Conservation (phyloP, 2,888 invertebrate species). For the Cryptops parisi region DNA sequence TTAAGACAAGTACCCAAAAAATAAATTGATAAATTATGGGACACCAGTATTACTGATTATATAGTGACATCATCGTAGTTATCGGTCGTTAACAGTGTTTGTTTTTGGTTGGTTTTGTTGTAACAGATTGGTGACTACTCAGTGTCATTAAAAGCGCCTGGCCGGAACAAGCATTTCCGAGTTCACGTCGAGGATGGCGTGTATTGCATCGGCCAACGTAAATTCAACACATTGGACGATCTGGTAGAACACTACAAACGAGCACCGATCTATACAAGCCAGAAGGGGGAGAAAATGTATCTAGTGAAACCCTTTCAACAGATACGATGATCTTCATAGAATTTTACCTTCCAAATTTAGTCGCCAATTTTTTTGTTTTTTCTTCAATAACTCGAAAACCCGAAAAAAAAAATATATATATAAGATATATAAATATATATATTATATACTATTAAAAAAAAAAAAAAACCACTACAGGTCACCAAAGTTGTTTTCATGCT, state of each 20-base stretch:
- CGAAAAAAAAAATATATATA: no score
- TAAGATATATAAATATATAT: no score
- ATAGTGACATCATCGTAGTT: no score
- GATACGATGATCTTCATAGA: slow-evolving; percentile 11
- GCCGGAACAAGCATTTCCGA: slow-evolving; percentile 97
- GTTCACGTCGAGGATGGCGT: slow-evolving; percentile 81
- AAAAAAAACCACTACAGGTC: no score
- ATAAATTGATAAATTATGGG: neutral
- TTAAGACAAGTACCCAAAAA: no score
- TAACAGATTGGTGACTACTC: slow-evolving; percentile 93
- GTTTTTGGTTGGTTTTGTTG: slow-evolving; percentile 15
- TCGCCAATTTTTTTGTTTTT: no score
- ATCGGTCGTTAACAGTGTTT: neutral
- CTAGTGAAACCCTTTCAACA: slow-evolving; percentile 78
- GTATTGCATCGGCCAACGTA: slow-evolving; percentile 95
- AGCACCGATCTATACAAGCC: slow-evolving; percentile 97
- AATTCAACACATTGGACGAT: slow-evolving; percentile 89
- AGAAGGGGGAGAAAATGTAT: slow-evolving; percentile 93
- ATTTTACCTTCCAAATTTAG: no score
- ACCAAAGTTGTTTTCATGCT: no score
- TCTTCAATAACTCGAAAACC: no score
- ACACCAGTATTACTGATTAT: no score
- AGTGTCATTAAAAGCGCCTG: slow-evolving; percentile 92
- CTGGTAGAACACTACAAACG: slow-evolving; percentile 97
- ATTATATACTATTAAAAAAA: no score